Percentiles rank a stretch among this genome's conserved stretches.
phyloP scores from a whole-genome alignment of 2,797 vertebrate genomes.

The Acipenser ruthenus region DNA sequence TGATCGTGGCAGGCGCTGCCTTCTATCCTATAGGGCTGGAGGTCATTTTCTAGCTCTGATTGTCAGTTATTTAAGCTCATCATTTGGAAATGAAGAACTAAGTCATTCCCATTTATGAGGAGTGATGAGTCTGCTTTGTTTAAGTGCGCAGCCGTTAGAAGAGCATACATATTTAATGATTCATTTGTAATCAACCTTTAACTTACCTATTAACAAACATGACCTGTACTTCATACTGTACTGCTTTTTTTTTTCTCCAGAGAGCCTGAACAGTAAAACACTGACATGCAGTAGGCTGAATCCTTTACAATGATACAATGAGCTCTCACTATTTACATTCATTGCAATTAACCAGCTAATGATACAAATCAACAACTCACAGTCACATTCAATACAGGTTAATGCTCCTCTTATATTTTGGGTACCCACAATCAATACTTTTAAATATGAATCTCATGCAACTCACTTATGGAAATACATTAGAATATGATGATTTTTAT shows the following conservation, averaged over 20 bases:
- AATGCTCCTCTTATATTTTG: too few species aligned
- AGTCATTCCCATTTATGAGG: constrained; percentile 8
- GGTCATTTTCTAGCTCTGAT: constrained; percentile 14
- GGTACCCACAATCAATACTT: too few species aligned
- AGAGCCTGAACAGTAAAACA: too few species aligned
- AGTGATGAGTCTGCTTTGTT: constrained; percentile 24
- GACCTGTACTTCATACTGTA: neutral
- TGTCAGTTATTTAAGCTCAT: constrained; percentile 31
- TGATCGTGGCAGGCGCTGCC: neutral
- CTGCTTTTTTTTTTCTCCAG: neutral
- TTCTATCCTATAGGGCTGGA: constrained; percentile 23
- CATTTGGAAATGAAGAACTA: constrained; percentile 29
- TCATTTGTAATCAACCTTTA: constrained; percentile 18
- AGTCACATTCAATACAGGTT: too few species aligned
- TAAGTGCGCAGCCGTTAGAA: constrained; percentile 21
- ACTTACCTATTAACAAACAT: constrained; percentile 12
- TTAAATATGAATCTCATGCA: too few species aligned
- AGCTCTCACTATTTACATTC: too few species aligned
- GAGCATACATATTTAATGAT: constrained; percentile 34
- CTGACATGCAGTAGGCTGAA: too few species aligned
- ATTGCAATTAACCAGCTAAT: too few species aligned
- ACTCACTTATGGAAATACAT: too few species aligned
- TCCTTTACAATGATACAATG: too few species aligned
- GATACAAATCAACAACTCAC: too few species aligned
- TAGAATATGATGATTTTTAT: too few species aligned